Conservation (phyloP, 2,888 invertebrate genomes). For the Tinea trinotella region DNA sequence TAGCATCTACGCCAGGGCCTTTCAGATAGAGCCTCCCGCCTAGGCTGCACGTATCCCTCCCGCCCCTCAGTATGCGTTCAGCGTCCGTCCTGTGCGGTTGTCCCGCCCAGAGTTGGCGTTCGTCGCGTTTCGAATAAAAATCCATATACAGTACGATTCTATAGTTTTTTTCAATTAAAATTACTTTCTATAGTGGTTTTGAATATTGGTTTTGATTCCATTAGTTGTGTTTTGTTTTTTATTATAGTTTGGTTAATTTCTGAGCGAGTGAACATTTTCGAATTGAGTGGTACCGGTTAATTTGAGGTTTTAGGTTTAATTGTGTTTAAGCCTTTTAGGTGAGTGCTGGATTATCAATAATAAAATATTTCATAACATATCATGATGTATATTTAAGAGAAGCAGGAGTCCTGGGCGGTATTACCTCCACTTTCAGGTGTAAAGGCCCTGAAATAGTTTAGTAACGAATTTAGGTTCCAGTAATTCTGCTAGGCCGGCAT, state of each 20-base stretch:
- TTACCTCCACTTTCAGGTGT: too few species aligned
- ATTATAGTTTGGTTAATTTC: background rate
- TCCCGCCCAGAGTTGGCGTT: background rate
- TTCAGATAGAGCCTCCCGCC: background rate
- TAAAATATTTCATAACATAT: too few species aligned
- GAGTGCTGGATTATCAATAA: background rate
- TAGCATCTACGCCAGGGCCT: background rate
- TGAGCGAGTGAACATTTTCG: background rate
- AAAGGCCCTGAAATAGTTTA: too few species aligned
- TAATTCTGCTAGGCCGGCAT: too few species aligned
- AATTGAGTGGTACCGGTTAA: background rate
- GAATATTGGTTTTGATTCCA: too few species aligned
- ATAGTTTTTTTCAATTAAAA: constrained; percentile 5
- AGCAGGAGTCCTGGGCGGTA: too few species aligned
- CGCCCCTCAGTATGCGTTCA: constrained; percentile 13
- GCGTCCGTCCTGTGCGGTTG: background rate
- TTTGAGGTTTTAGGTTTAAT: background rate
- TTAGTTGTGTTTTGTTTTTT: background rate
- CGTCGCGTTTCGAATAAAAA: background rate
- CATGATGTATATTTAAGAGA: too few species aligned
- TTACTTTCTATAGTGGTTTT: background rate
- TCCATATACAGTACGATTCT: background rate
- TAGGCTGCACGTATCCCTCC: background rate
- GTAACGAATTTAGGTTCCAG: too few species aligned
- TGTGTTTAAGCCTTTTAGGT: background rate